Conservation (phyloP, 2,888 invertebrate genomes). For the Cryptosula pallasiana region DNA sequence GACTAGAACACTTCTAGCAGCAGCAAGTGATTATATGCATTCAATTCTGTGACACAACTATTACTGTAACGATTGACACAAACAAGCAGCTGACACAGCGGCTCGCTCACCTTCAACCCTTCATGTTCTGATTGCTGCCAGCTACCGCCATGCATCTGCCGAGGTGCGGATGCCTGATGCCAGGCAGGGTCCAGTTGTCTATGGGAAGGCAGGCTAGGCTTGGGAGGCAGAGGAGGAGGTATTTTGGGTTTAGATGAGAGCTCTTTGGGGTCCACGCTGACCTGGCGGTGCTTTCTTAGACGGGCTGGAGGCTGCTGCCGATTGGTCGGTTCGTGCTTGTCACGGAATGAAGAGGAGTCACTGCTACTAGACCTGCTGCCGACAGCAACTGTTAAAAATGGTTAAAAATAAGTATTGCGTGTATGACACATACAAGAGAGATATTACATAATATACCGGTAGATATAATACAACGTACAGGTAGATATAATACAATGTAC, state of each 20-base stretch:
- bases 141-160: too few relatives aligned
- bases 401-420: background rate
- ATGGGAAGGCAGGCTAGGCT: background rate
- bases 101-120: too few relatives aligned
- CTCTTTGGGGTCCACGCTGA: background rate
- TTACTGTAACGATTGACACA: too few relatives aligned
- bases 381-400: background rate
- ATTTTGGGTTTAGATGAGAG: background rate
- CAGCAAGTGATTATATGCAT: too few relatives aligned
- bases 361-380: background rate
- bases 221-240: constrained; percentile 4
- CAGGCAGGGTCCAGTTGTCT: background rate
- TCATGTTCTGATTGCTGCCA: too few relatives aligned
- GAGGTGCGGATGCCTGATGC: too few relatives aligned
- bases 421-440: background rate
- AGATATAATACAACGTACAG: too few relatives aligned
- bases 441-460: too few relatives aligned
- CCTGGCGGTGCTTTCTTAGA: background rate
- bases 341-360: background rate
- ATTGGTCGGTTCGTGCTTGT: background rate
- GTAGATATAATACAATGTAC: too few relatives aligned
- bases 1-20: too few relatives aligned
- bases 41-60: too few relatives aligned
- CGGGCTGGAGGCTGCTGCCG: background rate
- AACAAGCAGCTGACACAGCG: too few relatives aligned